phyloP scores from a whole-genome alignment of 2,113 vertebrate species.

The Neolamprologus devosi region DNA sequence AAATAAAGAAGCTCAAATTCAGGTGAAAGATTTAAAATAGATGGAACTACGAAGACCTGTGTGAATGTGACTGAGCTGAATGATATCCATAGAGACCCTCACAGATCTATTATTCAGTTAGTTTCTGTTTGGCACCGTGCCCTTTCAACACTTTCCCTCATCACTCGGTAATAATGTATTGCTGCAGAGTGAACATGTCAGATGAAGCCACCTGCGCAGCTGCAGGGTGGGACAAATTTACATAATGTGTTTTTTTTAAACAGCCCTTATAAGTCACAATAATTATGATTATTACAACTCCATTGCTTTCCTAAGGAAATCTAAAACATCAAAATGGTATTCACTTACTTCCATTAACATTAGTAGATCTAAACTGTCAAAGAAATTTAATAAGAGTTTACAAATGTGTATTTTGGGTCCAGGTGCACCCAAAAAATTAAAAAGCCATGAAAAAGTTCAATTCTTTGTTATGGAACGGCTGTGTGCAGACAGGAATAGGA shows the following conservation, averaged over 20 bases:
- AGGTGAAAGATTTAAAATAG: neutral
- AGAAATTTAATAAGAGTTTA: neutral
- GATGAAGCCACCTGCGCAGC: neutral
- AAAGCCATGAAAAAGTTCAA: neutral
- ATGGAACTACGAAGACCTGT: neutral
- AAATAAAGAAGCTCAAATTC: neutral
- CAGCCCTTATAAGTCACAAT: neutral
- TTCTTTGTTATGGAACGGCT: neutral
- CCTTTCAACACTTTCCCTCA: neutral
- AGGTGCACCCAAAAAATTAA: neutral
- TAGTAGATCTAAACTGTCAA: neutral
- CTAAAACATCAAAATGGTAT: neutral
- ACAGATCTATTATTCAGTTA: neutral
- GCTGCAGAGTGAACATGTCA: neutral
- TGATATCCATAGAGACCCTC: neutral
- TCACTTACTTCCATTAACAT: rapidly evolving
- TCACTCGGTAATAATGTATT: neutral
- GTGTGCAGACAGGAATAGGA: too few species aligned
- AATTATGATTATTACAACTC: neutral
- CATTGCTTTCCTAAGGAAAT: neutral
- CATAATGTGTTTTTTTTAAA: neutral
- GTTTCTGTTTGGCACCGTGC: neutral
- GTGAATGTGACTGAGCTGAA: neutral
- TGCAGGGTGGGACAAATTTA: neutral
- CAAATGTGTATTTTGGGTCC: neutral